Evolutionary conservation across 2,113 vertebrate genomes (phyloP).

Genomic region (Malurus cyaneus): DNA sequence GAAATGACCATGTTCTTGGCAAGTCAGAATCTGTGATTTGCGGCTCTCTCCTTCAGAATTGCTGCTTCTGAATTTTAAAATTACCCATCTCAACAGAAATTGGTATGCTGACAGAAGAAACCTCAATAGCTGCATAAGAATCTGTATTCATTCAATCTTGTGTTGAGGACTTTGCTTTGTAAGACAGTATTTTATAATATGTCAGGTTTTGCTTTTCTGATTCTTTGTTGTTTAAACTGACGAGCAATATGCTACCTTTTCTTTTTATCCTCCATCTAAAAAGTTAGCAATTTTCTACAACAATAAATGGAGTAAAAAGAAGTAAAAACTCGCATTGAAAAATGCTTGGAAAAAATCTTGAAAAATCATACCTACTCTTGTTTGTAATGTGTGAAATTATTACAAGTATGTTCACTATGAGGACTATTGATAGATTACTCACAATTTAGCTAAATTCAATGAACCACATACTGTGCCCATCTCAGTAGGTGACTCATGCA

Average conservation of each 20-base stretch:
- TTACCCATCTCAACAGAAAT: not conserved
- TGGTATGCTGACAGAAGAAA: not conserved
- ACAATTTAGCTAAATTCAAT: constrained; percentile 85
- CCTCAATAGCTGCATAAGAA: not conserved
- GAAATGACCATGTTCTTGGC: not conserved
- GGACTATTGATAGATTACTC: constrained; percentile 80
- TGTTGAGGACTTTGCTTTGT: constrained; percentile 19
- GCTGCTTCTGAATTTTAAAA: constrained; percentile 2
- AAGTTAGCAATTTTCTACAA: constrained; percentile 57
- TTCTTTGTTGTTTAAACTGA: constrained; percentile 35
- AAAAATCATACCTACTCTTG: constrained; percentile 78
- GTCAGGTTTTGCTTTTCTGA: not conserved
- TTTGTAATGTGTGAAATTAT: constrained; percentile 80
- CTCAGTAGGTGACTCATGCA: constrained; percentile 81
- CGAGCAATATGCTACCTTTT: not conserved
- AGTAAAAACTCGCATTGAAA: constrained; percentile 62
- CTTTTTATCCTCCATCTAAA: constrained; percentile 1
- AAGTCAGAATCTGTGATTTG: not conserved
- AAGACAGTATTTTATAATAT: not conserved
- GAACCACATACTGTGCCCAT: constrained; percentile 78
- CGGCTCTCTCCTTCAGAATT: not conserved
- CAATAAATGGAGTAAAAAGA: constrained; percentile 42
- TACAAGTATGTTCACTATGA: constrained; percentile 79
- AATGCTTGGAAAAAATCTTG: constrained; percentile 68
- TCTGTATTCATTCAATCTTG: not conserved